A percentile compares a stretch with the other conserved stretches of the same genome.
These are phyloP conservation scores for Cebus imitator DNA, from an alignment of 2,113 vertebrate species.

Conservation along the genomic window DNA sequence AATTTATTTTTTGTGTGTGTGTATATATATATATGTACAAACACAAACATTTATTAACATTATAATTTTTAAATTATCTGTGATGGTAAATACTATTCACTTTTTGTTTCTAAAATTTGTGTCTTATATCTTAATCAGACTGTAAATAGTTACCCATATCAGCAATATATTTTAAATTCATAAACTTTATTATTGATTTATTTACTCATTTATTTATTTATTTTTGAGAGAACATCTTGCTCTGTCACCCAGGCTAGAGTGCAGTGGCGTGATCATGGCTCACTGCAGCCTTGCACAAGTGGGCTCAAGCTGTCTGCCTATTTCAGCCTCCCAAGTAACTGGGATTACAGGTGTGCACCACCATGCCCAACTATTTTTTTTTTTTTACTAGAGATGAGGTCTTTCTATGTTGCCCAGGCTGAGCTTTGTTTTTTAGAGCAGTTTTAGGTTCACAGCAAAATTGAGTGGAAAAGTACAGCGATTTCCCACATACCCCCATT, in stretches of 20 bases:
- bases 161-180: neutral
- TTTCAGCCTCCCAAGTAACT: neutral
- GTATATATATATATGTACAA: too few relatives aligned
- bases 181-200: neutral
- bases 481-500: neutral
- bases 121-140: neutral
- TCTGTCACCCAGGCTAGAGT: neutral
- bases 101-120: too few relatives aligned
- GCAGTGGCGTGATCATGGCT: neutral
- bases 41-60: too few relatives aligned
- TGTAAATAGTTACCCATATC: neutral
- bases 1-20: too few relatives aligned
- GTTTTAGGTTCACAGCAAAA: neutral
- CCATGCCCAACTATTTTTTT: neutral
- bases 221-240: neutral
- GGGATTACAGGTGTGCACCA: neutral
- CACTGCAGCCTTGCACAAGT: neutral
- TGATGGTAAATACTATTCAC: too few relatives aligned
- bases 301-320: neutral
- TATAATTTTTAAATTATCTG: too few relatives aligned
- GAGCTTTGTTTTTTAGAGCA: neutral
- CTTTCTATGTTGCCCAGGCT: too few relatives aligned
- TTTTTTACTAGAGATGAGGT: too few relatives aligned
- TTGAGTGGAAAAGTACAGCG: neutral
- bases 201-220: too few relatives aligned